Evolutionary conservation across 2,888 invertebrate species (phyloP).

Genomic region (Nebria brevicollis): DNA sequence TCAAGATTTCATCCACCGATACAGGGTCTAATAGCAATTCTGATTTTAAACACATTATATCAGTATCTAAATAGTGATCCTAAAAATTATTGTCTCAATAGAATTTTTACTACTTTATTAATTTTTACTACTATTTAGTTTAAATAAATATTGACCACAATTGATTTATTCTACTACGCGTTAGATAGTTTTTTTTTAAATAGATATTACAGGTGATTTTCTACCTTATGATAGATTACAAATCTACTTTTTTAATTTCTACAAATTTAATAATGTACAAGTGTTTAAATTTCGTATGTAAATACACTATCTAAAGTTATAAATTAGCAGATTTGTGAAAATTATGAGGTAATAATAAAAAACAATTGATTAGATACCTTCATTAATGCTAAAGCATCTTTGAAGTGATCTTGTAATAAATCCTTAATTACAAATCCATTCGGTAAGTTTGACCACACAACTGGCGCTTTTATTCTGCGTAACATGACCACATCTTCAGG

Average conservation of each 20-base stretch:
- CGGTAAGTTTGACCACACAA: conserved; percentile 56
- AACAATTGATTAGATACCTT: conserved; percentile 49
- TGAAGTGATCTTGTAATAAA: conserved; percentile 54
- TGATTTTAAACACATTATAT: conserved; percentile 58
- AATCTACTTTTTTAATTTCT: no score
- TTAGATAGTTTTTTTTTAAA: no score
- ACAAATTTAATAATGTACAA: no score
- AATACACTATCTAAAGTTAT: no score
- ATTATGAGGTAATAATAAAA: conserved; percentile 27
- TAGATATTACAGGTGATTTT: no score
- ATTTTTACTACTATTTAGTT: background rate
- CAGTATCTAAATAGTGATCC: conserved; percentile 55
- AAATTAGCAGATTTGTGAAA: background rate
- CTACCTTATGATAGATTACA: no score
- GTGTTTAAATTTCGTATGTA: no score
- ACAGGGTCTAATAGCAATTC: conserved; percentile 55
- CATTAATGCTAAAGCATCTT: conserved; percentile 55
- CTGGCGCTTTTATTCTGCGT: conserved; percentile 50
- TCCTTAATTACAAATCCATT: conserved; percentile 58
- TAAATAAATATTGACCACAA: no score
- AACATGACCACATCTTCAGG: background rate
- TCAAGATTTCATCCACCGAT: conserved; percentile 56
- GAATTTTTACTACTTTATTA: background rate
- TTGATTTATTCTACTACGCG: no score
- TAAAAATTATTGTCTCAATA: conserved; percentile 44